Conservation (phyloP, 2,797 vertebrate genomes). For the Pristis pectinata region DNA sequence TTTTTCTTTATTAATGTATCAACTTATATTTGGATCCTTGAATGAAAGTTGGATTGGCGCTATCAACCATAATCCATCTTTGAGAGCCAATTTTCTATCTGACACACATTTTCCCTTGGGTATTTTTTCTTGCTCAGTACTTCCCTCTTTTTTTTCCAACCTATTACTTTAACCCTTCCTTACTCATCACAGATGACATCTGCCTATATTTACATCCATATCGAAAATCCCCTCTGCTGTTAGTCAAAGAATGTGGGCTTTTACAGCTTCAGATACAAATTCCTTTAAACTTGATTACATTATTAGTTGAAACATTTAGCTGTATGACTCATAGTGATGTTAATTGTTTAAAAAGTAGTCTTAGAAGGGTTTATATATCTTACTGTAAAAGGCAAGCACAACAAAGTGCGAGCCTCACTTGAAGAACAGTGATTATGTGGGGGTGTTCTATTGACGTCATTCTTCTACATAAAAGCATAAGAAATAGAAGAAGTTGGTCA, state of each 20-base stretch:
- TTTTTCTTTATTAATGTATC: neutral
- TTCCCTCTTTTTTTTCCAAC: neutral
- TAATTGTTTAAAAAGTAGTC: neutral
- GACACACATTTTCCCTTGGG: neutral
- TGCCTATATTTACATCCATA: neutral
- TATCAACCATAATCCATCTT: neutral
- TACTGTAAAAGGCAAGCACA: neutral
- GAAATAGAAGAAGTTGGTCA: neutral
- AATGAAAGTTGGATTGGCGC: neutral
- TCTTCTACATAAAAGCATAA: neutral
- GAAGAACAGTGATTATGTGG: neutral
- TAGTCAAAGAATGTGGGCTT: neutral
- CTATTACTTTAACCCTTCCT: neutral
- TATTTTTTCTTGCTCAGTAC: neutral
- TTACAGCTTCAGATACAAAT: neutral
- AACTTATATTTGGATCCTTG: neutral
- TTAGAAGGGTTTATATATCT: neutral
- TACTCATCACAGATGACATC: neutral
- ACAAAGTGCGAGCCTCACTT: neutral
- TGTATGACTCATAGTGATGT: slow-evolving; percentile 10
- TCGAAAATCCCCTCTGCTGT: neutral
- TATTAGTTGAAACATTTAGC: slow-evolving; percentile 10
- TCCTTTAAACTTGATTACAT: slow-evolving; percentile 12
- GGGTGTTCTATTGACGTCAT: neutral
- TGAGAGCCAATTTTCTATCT: neutral